Conservation (phyloP, 2,888 invertebrate genomes). For the Lysandra coridon region DNA sequence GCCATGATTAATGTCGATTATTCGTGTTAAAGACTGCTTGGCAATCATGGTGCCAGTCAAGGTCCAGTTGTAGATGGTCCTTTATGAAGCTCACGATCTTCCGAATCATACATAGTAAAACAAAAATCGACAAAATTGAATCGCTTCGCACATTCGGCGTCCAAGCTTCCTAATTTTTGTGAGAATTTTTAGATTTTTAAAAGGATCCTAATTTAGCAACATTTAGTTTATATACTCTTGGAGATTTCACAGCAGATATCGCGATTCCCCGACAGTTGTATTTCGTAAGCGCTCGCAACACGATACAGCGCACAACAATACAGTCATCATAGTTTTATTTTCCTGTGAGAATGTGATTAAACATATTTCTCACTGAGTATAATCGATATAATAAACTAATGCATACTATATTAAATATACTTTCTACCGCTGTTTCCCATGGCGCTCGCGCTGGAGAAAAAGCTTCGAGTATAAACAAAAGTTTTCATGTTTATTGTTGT, state of each 20-base stretch:
- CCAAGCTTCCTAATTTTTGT: not conserved
- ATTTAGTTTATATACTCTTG: not conserved
- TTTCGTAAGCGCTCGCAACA: constrained; percentile 24
- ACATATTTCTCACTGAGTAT: constrained; percentile 31
- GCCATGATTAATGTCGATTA: too few species aligned
- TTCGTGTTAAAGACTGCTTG: too few species aligned
- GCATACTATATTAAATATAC: constrained; percentile 27
- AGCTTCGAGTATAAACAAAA: not conserved
- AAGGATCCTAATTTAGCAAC: not conserved
- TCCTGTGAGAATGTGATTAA: constrained; percentile 30
- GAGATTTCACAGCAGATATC: constrained; percentile 12
- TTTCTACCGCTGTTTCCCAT: constrained; percentile 20
- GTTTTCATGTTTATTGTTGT: constrained; percentile 12
- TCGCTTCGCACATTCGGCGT: not conserved
- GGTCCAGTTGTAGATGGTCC: too few species aligned
- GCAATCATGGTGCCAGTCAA: too few species aligned
- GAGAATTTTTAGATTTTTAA: not conserved
- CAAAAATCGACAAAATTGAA: not conserved
- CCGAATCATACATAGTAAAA: not conserved
- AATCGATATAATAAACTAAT: constrained; percentile 30
- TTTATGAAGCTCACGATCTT: too few species aligned
- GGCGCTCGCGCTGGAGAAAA: not conserved
- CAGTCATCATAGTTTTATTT: constrained; percentile 28
- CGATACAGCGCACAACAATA: constrained; percentile 24
- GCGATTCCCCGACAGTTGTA: not conserved